These are phyloP conservation scores for Stichodactyla mertensii DNA, from an alignment of 64 coral and sea anemone species.

Conservation along the genomic window DNA sequence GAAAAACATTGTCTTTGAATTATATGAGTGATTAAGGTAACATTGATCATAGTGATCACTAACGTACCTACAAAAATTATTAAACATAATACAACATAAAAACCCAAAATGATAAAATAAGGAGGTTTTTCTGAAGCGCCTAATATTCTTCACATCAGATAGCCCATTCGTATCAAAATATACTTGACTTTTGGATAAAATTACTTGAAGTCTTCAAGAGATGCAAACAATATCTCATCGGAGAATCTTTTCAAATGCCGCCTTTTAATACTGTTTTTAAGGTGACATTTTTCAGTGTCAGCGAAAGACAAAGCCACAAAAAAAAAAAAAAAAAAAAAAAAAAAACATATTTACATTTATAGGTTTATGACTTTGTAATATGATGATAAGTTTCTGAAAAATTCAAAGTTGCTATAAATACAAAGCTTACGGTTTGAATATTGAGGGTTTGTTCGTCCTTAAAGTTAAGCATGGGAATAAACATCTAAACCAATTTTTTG, in stretches of 20 bases:
- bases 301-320: background rate
- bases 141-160: background rate
- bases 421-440: background rate
- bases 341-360: background rate
- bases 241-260: background rate
- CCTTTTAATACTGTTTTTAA: background rate
- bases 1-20: background rate
- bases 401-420: background rate
- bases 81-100: background rate
- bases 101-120: background rate
- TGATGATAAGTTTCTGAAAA: background rate
- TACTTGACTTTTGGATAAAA: conserved; percentile 11
- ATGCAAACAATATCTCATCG: background rate
- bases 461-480: background rate
- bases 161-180: background rate
- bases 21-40: background rate
- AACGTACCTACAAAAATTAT: background rate
- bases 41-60: background rate
- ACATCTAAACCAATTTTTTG: background rate
- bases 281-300: background rate
- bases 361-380: background rate
- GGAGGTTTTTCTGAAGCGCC: background rate
- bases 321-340: background rate
- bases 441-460: background rate
- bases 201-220: background rate